Evolutionary conservation across 2,888 invertebrate species (phyloP), one percentile per base, ranked within the genome.

Genomic region (Azorinus chamasolen): DNA sequence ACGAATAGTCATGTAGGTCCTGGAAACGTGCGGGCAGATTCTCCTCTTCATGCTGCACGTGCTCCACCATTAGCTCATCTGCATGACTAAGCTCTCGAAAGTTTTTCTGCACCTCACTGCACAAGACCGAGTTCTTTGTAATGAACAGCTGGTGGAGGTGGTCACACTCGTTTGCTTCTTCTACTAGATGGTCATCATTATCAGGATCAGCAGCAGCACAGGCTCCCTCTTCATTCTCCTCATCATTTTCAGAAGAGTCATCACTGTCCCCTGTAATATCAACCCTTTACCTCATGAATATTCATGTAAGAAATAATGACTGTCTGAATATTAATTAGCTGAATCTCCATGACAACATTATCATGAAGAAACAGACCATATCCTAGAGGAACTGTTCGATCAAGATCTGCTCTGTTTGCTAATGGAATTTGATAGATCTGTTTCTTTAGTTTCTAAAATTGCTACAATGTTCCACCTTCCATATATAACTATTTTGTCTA

Each of bases 41-140:
- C 22, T 79, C 76, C 10, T 63, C 64, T 32, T 85, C 81, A n/a
- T 66, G 61, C 3, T 66, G 65, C 0, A 80, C 68, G 64, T 83
- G 84, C 1, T 83, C 74, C 5, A 63, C 32, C 22, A 83, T 79
- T 0, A 83, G 25, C 16, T 85, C 81, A 53, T 78, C 79, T 3
- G 88, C 89, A 68, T 86, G 86, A 54, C 85, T 85, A 27, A 91
- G 78, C 65, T 88, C 89, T 8, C 75, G 65, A 61, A 91, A 91
- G 43, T 88, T 90, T 75, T 91, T 91, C 77, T 87, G 79, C 14
- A 91, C 88, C 63, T 90, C 90, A 48, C 73, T 87, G 65, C 90
- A 91, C 37, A 91, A 77, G 12, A 89, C 87, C n/a, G 86, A 82
- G 68, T 91, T 91, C 78, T 64, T 64, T 18, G 64, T 64, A 46